phyloP scores from a whole-genome alignment of 2,113 vertebrate genomes.

The Nestor notabilis region DNA sequence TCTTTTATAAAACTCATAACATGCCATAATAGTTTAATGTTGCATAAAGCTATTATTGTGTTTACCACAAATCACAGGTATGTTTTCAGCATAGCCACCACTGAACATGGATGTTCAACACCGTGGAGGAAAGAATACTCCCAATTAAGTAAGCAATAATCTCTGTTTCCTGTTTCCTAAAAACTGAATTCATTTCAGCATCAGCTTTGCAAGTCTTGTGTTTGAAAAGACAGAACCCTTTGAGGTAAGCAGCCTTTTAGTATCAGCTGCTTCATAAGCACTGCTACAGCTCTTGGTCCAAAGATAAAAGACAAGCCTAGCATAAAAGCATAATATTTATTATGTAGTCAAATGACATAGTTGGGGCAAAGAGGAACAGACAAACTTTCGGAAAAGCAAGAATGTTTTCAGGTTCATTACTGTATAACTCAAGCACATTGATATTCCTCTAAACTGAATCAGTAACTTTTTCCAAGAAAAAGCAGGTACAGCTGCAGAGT shows the following conservation, averaged over 20 bases:
- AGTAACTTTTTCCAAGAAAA: not conserved
- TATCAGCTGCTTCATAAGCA: not conserved
- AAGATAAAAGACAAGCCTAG: constrained; percentile 36
- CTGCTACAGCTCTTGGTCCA: not conserved
- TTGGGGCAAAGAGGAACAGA: not conserved
- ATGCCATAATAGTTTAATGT: not conserved
- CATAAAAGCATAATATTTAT: not conserved
- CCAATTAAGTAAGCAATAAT: not conserved
- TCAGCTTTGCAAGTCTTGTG: not conserved
- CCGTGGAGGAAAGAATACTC: not conserved
- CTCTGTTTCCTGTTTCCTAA: not conserved
- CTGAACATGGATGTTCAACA: fast-evolving
- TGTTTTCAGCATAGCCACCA: not conserved
- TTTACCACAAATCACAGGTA: not conserved
- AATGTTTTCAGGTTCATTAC: not conserved
- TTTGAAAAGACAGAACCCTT: constrained; percentile 4
- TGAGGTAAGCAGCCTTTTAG: constrained; percentile 6
- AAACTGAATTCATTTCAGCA: not conserved
- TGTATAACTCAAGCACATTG: not conserved
- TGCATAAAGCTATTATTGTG: not conserved
- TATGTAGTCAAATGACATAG: not conserved
- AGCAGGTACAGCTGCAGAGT: not conserved
- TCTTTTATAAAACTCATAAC: not conserved
- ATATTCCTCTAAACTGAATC: not conserved
- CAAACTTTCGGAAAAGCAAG: not conserved